These are phyloP conservation scores for Rhagonycha fulva DNA, from an alignment of 2,888 invertebrate genomes.

Conservation along the genomic window DNA sequence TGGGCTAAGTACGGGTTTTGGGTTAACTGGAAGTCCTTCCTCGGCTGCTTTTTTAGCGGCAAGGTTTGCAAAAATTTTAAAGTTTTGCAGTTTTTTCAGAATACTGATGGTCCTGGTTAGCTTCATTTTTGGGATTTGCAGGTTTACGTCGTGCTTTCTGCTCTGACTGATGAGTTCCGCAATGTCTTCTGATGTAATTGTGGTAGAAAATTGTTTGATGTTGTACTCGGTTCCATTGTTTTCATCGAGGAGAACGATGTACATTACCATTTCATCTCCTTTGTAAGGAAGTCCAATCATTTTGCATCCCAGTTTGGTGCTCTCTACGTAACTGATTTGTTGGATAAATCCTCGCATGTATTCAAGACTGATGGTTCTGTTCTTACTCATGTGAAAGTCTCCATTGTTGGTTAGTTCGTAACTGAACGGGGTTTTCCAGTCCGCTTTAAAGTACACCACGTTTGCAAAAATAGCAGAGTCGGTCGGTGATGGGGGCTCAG, in stretches of 20 bases:
- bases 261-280: conserved; percentile 53
- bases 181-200: conserved; percentile 39
- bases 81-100: conserved; percentile 45
- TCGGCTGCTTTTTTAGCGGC: neutral
- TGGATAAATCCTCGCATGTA: conserved; percentile 48
- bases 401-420: conserved; percentile 46
- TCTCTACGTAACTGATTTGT: conserved; percentile 48
- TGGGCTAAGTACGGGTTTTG: conserved; percentile 12
- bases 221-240: conserved; percentile 42
- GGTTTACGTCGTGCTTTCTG: conserved; percentile 38
- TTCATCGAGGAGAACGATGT: conserved; percentile 54
- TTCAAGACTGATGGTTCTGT: conserved; percentile 37
- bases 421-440: conserved; percentile 56
- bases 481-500: conserved; percentile 42
- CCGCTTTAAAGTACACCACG: conserved; percentile 55
- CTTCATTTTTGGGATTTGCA: conserved; percentile 49
- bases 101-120: conserved; percentile 45
- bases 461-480: conserved; percentile 53
- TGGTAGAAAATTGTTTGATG: conserved; percentile 42
- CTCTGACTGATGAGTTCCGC: conserved; percentile 38
- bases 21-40: no score
- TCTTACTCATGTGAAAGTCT: conserved; percentile 40
- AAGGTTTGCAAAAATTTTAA: conserved; percentile 35
- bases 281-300: conserved; percentile 56
- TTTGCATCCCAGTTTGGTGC: conserved; percentile 44